Conservation (phyloP, 2,797 vertebrate genomes). For the Sardinella longiceps region DNA sequence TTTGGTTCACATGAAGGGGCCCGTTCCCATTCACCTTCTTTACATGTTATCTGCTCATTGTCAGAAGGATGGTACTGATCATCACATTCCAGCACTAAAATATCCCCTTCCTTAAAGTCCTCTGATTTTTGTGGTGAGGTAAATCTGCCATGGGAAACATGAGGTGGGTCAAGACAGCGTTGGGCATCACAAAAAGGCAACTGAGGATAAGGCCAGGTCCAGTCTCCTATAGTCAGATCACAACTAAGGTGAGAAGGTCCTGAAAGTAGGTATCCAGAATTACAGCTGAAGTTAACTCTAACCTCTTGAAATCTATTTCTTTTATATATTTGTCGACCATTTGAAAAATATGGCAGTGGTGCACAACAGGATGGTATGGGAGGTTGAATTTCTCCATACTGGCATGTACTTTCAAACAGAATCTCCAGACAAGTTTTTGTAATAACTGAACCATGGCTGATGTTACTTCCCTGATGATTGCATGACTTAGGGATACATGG, state of each 20-base stretch:
- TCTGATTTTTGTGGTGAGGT: not conserved
- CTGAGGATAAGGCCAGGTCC: not conserved
- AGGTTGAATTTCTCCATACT: conserved; percentile 11
- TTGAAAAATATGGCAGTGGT: not conserved
- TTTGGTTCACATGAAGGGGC: conserved; percentile 20
- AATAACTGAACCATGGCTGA: conserved; percentile 6
- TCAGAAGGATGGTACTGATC: conserved; percentile 8
- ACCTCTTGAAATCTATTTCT: not conserved
- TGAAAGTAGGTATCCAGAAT: conserved; percentile 16
- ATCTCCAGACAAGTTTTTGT: not conserved
- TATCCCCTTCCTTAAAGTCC: conserved; percentile 31
- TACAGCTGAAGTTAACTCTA: not conserved
- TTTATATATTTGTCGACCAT: not conserved
- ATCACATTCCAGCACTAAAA: conserved; percentile 22
- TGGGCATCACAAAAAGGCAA: conserved; percentile 18
- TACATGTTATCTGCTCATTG: conserved; percentile 17
- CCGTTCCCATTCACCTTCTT: not conserved
- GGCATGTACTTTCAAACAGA: not conserved
- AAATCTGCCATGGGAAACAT: conserved; percentile 11
- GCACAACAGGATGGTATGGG: not conserved
- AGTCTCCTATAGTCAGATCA: conserved; percentile 26
- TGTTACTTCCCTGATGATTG: not conserved
- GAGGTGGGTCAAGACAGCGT: not conserved
- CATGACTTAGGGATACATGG: conserved; percentile 30
- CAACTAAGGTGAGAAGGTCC: not conserved